Base-by-base conservation (phyloP, 2,797 vertebrate genomes). In the Siniperca undulata region DNA sequence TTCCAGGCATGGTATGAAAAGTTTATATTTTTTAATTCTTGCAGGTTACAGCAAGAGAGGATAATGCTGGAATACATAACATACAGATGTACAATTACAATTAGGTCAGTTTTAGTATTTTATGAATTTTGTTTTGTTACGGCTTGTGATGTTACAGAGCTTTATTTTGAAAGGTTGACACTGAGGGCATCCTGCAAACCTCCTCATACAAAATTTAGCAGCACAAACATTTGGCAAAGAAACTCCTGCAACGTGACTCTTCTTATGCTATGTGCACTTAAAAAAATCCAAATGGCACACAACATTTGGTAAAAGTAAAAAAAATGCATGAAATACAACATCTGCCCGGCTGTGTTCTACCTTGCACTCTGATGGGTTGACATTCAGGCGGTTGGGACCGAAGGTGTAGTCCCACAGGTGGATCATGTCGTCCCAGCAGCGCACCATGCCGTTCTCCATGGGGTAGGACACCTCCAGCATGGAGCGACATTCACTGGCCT, bases 381-480 rank as follows among this genome's bases (percentile, higher is more conserved):
- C 81, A 89, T 95, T 40, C 24, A 97, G 94, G 30, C 96, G 93
- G 24, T 95, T 91, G 0, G 94, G 90, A 6, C 96, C 95, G 0
- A 97, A 97, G 62, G 96, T 97, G 92, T 97, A 87, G 84, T 97
- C 95, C 96, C 96, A 97, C 81, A 97, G 90, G 87, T 96, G 94
- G 46, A 95, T 85, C 96, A 97, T 97, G 91, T 97, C 96, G 0
- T 97, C 96, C 96, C 96, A 97, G 71, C 60, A 85, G 72, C 96
- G 94, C 69, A 97, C 96, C 64, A 96, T 97, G 22, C 96, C 96
- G 0, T 97, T 97, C 85, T 97, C 96, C 96, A 97, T 97, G 56
- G 96, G 96, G 73, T 97, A 97, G 48, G 95, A 92, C 66, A 97
- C 90, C 89, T 97, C 96, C 88, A 97, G 94, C 94, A 97, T 83